phyloP scores from a whole-genome alignment of 2,888 invertebrate genomes.

The Drosophila silvestris region DNA sequence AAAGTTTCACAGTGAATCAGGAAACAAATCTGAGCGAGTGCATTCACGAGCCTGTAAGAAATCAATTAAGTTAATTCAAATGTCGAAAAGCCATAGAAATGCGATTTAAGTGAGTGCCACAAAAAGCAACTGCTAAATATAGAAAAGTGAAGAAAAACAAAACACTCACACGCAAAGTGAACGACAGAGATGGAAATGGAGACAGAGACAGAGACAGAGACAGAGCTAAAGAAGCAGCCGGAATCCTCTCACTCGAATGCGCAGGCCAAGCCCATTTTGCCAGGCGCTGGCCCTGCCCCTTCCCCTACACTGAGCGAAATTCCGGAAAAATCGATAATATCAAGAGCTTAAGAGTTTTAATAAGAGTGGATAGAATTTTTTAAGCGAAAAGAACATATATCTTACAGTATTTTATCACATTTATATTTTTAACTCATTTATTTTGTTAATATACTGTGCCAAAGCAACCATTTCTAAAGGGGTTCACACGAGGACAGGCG shows the following conservation, averaged over 20 bases:
- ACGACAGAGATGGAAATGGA: constrained; percentile 33
- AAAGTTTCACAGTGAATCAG: neutral
- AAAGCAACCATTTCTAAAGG: neutral
- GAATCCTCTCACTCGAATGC: constrained; percentile 61
- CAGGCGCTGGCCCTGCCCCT: constrained; percentile 38
- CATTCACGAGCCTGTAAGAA: constrained; percentile 37
- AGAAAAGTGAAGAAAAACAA: constrained; percentile 21
- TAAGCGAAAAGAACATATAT: rapidly evolving
- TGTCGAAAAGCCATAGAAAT: constrained; percentile 42
- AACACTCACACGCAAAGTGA: constrained; percentile 7
- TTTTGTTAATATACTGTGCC: too few species aligned
- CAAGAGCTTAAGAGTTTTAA: neutral
- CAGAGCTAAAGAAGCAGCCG: constrained; percentile 51
- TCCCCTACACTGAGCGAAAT: constrained; percentile 37
- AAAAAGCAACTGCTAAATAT: constrained; percentile 53
- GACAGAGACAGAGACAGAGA: constrained; percentile 29
- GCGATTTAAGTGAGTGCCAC: constrained; percentile 52
- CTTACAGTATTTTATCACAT: neutral
- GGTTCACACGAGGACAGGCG: rapidly evolving
- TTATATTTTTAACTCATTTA: neutral
- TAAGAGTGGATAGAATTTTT: neutral
- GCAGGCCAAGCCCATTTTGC: constrained; percentile 74
- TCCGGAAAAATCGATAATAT: neutral
- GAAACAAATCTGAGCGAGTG: constrained; percentile 20
- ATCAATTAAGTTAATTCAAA: constrained; percentile 63